Base-by-base conservation (phyloP, 2,113 vertebrate genomes). In the Hippocampus guttulatus region DNA sequence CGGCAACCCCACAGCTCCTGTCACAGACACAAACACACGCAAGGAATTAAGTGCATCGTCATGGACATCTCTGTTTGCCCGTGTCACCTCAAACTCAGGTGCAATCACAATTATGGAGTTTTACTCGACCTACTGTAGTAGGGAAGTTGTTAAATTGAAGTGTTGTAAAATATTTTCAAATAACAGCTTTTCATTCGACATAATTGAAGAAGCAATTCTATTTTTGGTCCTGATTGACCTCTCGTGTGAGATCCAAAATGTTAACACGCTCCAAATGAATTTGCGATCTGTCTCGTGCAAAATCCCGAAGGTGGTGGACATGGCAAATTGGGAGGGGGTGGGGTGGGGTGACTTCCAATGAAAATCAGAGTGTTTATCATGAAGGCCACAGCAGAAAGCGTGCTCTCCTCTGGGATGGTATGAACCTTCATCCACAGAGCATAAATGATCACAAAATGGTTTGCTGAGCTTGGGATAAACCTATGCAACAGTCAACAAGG, bases 1-100 rank as follows among this genome's bases (percentile, higher is more conserved):
- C 0, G 96, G 96, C 14, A 85, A 88, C n/a, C 97, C 97, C 54
- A 98, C 96, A 0, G 97, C 92, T 11, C 97, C 97, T 98, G 81
- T 33, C 60, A 23, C 61, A 40, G 18, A 68, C 23, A 57, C 21
- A 15, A 73, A 79, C 21, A 71, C 61, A 68, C 47, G 76, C 57
- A 57, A 51, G 16, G 6, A 51, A 51, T 20, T 51, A 51, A 51
- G 49, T 8, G 49, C 49, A 21, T 51, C 18, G 5, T 51, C 16
- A 18, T 18, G 8, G 45, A 16, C 45, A 16, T 47, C 45, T 47
- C 49, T 2, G 18, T 51, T 21, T 51, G 16, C 16, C 7, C 1
- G 7, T 8, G 49, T 3, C 18, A 51, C 5, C 49, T 2, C 1
- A 21, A 51, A 8, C 43, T 45, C 43, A 45, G 43, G 10, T 14